Conservation (phyloP, 2,888 invertebrate genomes). For the Cheiracanthium punctorium region DNA sequence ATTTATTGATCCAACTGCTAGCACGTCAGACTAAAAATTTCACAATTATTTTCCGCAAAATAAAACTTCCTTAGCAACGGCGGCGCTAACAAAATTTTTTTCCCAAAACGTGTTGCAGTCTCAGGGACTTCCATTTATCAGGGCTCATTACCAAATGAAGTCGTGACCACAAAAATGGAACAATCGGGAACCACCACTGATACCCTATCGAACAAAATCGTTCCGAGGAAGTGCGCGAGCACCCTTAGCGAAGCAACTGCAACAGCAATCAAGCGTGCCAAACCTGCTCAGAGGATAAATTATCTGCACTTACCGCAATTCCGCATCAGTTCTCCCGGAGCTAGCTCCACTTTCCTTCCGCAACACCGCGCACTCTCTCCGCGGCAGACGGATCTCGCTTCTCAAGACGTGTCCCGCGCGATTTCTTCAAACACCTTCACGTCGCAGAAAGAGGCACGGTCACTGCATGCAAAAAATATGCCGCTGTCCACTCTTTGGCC, state of each 20-base stretch:
- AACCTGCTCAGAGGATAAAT: neutral
- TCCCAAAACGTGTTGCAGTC: no score
- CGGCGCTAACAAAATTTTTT: no score
- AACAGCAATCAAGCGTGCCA: neutral
- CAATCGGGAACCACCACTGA: neutral
- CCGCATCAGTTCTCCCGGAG: neutral
- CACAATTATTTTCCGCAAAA: no score
- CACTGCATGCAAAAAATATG: no score
- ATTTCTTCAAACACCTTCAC: neutral
- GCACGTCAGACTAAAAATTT: no score
- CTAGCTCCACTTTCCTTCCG: neutral
- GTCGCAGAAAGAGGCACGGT: neutral
- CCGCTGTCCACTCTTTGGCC: no score
- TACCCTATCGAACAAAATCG: neutral
- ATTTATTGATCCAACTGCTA: no score
- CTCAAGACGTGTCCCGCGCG: no score
- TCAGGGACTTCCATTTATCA: no score
- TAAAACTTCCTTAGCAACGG: no score
- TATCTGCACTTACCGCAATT: conserved; percentile 8
- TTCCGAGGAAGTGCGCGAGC: neutral
- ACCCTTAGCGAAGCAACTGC: neutral
- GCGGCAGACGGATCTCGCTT: neutral
- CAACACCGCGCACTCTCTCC: neutral
- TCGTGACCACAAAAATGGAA: no score
- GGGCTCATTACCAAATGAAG: no score